These are phyloP conservation scores for Netelia melanura DNA, from an alignment of 2,888 invertebrate genomes.

Conservation along the genomic window DNA sequence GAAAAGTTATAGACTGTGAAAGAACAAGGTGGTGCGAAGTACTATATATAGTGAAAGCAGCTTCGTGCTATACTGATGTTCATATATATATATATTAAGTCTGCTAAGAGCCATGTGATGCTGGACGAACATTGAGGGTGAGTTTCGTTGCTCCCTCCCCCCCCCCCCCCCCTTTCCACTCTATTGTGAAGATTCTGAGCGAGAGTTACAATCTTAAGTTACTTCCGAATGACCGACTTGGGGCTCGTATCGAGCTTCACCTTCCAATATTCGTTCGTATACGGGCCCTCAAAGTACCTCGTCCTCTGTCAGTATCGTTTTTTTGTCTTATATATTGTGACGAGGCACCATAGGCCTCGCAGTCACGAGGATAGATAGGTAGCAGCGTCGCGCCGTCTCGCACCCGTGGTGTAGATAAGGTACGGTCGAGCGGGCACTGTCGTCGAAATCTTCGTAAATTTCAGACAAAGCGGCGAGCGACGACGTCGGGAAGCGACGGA, in stretches of 20 bases:
- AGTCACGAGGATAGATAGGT: too few species aligned
- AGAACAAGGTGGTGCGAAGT: constrained; percentile 59
- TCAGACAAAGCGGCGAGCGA: too few species aligned
- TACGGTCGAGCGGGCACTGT: too few species aligned
- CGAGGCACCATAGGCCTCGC: too few species aligned
- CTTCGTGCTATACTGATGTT: constrained; percentile 41
- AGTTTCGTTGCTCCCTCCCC: constrained; percentile 7
- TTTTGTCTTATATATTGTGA: not conserved
- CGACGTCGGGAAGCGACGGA: too few species aligned
- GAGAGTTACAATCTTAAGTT: constrained; percentile 76
- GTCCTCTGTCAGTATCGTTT: not conserved
- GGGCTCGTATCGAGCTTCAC: constrained; percentile 72
- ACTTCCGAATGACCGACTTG: constrained; percentile 76
- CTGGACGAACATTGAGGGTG: constrained; percentile 28
- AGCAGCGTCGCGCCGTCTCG: too few species aligned
- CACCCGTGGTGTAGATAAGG: too few species aligned
- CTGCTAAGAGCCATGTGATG: constrained; percentile 14
- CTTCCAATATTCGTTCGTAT: constrained; percentile 71
- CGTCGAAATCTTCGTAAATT: too few species aligned
- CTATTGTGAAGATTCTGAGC: constrained; percentile 38
- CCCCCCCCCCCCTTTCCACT: not conserved
- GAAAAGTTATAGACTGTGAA: constrained; percentile 67
- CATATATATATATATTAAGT: constrained; percentile 17
- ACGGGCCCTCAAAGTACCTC: not conserved
- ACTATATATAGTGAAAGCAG: constrained; percentile 45